These are phyloP conservation scores for Lepus oiostolus DNA, from an alignment of 2,797 vertebrate genomes.

Conservation along the genomic window DNA sequence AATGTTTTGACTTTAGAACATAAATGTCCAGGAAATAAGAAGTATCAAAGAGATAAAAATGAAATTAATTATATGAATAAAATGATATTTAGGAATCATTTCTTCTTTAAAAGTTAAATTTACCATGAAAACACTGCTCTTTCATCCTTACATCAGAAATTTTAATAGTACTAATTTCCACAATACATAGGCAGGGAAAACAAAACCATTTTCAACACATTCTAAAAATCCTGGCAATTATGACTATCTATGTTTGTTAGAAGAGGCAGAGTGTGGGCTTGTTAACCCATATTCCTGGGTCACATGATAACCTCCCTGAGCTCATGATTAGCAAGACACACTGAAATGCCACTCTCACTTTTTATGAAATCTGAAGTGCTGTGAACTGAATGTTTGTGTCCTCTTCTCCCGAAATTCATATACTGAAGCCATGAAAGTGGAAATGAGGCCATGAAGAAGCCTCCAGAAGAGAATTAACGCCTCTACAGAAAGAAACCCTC, in stretches of 20 bases:
- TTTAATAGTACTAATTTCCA: background rate
- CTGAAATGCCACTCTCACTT: background rate
- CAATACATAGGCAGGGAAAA: background rate
- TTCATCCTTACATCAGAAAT: background rate
- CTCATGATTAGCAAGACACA: background rate
- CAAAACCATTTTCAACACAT: background rate
- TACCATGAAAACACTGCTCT: conserved; percentile 9
- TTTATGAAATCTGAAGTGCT: background rate
- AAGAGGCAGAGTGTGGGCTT: background rate
- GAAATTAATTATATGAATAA: background rate
- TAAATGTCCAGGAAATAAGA: background rate
- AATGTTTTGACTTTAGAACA: conserved; percentile 32
- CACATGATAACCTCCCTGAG: background rate
- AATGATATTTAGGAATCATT: background rate
- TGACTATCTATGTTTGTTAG: background rate
- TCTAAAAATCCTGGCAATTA: background rate
- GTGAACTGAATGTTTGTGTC: background rate
- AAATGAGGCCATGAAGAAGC: background rate
- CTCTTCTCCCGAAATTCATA: background rate
- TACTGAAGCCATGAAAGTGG: background rate
- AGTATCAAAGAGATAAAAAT: background rate
- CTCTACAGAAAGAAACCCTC: too few relatives aligned
- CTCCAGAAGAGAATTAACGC: background rate
- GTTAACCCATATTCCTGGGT: background rate
- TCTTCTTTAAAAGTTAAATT: background rate